Evolutionary conservation across 2,888 invertebrate genomes (phyloP).

Genomic region (Mechanitis messenoides): DNA sequence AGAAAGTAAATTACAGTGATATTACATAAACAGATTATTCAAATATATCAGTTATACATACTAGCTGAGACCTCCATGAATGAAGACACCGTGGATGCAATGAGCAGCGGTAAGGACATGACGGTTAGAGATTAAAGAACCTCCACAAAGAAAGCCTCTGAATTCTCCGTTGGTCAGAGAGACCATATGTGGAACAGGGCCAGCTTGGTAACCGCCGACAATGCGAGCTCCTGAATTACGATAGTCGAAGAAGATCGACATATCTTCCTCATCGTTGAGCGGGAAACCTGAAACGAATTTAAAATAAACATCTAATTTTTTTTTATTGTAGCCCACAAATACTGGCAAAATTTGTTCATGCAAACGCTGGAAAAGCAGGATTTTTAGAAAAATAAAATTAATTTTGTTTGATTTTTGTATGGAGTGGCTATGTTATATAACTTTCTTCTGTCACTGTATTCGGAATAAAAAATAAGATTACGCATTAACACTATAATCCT

Average conservation of each 20-base stretch:
- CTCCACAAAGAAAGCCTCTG: slow-evolving; percentile 45
- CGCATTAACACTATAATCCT: too few relatives aligned
- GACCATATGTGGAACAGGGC: slow-evolving; percentile 46
- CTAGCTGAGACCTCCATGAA: slow-evolving; percentile 38
- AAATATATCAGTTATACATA: slow-evolving; percentile 15
- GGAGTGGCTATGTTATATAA: too few relatives aligned
- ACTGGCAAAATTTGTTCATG: too few relatives aligned
- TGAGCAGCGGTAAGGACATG: slow-evolving; percentile 58
- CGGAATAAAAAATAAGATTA: too few relatives aligned
- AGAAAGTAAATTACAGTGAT: not conserved
- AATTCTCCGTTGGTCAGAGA: slow-evolving; percentile 31
- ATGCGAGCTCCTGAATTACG: slow-evolving; percentile 41
- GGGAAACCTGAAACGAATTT: slow-evolving; percentile 44
- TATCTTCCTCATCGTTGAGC: slow-evolving; percentile 38
- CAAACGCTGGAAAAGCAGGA: too few relatives aligned
- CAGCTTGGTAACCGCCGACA: slow-evolving; percentile 50
- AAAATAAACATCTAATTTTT: too few relatives aligned
- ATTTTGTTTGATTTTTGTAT: too few relatives aligned
- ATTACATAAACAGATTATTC: not conserved
- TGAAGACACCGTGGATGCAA: slow-evolving; percentile 46
- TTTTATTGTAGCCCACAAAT: too few relatives aligned
- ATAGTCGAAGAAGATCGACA: slow-evolving; percentile 47
- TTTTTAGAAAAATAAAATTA: too few relatives aligned
- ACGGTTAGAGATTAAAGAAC: slow-evolving; percentile 41
- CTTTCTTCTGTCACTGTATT: too few relatives aligned